Conservation (phyloP, 2,888 invertebrate genomes). For the Lasiommata megera region DNA sequence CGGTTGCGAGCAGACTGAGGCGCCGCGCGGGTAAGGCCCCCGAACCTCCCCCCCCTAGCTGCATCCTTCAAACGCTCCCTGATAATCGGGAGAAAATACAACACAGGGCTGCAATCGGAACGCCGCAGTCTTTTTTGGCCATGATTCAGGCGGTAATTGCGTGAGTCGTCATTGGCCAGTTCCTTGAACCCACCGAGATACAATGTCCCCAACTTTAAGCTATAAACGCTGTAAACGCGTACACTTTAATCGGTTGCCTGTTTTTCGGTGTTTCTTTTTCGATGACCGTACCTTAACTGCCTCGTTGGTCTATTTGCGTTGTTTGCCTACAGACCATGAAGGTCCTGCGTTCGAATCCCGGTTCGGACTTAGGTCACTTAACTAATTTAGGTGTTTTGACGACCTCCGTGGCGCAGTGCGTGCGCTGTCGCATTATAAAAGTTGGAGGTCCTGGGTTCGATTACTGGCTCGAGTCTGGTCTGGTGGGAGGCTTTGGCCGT, state of each 20-base stretch:
- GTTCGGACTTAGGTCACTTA: too few species aligned
- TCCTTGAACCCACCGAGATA: slow-evolving; percentile 46
- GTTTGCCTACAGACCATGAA: too few species aligned
- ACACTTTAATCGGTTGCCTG: slow-evolving; percentile 27
- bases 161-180: slow-evolving; percentile 57
- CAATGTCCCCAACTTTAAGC: slow-evolving; percentile 36
- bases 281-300: not conserved
- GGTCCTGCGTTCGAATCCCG: too few species aligned
- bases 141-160: slow-evolving; percentile 71
- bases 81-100: slow-evolving; percentile 77
- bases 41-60: slow-evolving; percentile 47
- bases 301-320: too few species aligned
- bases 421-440: too few species aligned
- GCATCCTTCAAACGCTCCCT: slow-evolving; percentile 74
- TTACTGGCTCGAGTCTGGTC: too few species aligned
- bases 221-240: slow-evolving; percentile 14
- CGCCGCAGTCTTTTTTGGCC: slow-evolving; percentile 71
- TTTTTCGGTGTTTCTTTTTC: too few species aligned
- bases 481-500: too few species aligned
- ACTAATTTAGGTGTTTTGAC: too few species aligned
- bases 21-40: slow-evolving; percentile 46
- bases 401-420: too few species aligned
- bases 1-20: slow-evolving; percentile 62
- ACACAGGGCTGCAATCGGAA: slow-evolving; percentile 71
- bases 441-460: too few species aligned